Evolutionary conservation across 2,888 invertebrate species (phyloP), one percentile per base, ranked within the genome.

Genomic region (Drosophila diplacantha): DNA sequence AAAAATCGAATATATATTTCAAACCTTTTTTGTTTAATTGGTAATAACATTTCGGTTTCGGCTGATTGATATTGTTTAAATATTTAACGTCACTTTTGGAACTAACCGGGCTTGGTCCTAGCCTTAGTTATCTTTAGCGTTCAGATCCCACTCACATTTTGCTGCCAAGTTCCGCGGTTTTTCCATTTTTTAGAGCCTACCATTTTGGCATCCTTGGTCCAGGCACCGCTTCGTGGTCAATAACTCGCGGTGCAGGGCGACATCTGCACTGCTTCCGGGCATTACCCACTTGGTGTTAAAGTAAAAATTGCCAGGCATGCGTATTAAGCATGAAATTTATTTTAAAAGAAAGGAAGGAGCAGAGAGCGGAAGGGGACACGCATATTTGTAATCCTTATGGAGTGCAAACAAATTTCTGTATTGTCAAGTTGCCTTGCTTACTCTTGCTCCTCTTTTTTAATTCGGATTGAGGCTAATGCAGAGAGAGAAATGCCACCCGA

Each of bases 291-390:
- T 73, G 78, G 78, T 78, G 81, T 81, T 79, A 79, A 79, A 79
- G 72, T 79, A 81, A 79, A 78, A 81, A 81, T 74, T 69, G 71
- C 65, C 70, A 73, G 76, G 73, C 81, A 81, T 81, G 78, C 80
- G 82, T 76, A 84, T 84, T 84, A 84, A 81, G 83, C 81, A 79
- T 82, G 73, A 77, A 83, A 83, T 84, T 84, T 83, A 83, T 82
- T 70, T 57, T 68, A 70, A 60, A 43, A 51, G 37, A 60, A 60
- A 61, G 58, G 64, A 22, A 31, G 47, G 29, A 8, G 22, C 26
- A 8, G 35, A 9, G 35, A 38, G 43, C 38, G 39, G 47, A 22
- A 12, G 20, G 43, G 69, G 60, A 60, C 44, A 61, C 47, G 63
- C 74, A 74, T 74, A 74, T 81, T 72, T 76, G 77, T 75, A 79